Evolutionary conservation across 1,140 invertebrate genomes (phyloP), one percentile per base, ranked within the genome.

Genomic region (Coenobita brevimanus): DNA sequence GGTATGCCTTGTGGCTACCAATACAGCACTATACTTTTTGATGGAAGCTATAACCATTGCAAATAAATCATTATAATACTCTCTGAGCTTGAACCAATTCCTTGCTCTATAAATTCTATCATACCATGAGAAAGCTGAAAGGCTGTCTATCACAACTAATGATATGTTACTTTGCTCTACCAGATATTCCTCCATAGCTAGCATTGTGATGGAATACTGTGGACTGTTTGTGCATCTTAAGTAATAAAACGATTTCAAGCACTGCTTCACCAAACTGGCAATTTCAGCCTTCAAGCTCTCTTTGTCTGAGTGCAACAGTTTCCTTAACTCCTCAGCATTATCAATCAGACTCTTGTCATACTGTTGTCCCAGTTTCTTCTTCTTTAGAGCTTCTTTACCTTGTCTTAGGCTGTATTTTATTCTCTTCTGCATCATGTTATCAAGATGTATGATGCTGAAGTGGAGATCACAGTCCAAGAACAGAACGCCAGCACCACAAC

Each of bases 381-480:
- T 75, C 41, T 75, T 75, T 24, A 75, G 38, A n/a, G 71, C 71
- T 43, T 75, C 71, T 33, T 75, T 75, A 24, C 41, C 6, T 41
- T 43, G 13, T 75, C 27, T 75, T 2, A 75, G n/a, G 2, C 38
- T 0, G 41, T 50, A 27, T n/a, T 50, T 75, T 3, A 75, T 50
- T 46, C 41, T 75, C 41, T 43, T 75, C 21, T 75, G 71, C 71
- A 75, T 50, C 71, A 75, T 75, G 13, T 75, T 75, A 27, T 75
- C 71, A 17, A 75, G 43, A 10, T 75, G 71, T 4, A 75, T 24
- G 41, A 75, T 75, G 21, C 41, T 75, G 41, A 75, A 75, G 71
- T 75, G 71, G 10, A 75, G 43, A 46, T 75, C 71, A 75, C 71
- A 43, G 24, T 75, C 71, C 17, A 75, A 17, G 46, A 46, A 75